Conservation (phyloP, 2,797 vertebrate genomes). For the Nannoperca australis region DNA sequence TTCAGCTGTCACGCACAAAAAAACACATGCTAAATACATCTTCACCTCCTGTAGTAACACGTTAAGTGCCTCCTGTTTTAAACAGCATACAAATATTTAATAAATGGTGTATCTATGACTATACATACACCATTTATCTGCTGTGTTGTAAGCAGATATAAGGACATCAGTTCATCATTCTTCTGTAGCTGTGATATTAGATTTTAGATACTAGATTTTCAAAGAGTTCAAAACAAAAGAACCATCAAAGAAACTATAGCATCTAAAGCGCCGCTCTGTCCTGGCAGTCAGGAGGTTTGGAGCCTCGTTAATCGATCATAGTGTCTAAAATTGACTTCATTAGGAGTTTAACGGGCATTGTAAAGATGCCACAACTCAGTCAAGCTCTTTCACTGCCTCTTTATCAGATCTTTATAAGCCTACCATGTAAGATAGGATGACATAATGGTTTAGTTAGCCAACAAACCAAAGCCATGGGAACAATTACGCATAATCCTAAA, state of each 20-base stretch:
- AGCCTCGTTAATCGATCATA: conserved; percentile 41
- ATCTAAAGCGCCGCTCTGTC: conserved; percentile 1
- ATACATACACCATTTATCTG: no score
- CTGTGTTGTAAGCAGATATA: no score
- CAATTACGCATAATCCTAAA: conserved; percentile 40
- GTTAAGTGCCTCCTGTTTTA: background rate
- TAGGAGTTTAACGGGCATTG: conserved; percentile 32
- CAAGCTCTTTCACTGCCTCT: conserved; percentile 32
- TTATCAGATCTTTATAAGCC: conserved; percentile 39
- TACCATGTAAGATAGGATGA: conserved; percentile 32
- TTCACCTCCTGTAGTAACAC: background rate
- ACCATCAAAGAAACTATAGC: background rate
- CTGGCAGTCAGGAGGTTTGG: conserved; percentile 10
- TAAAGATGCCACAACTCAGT: conserved; percentile 40
- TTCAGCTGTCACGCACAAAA: background rate
- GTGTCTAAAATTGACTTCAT: conserved; percentile 48
- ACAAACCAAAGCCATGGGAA: conserved; percentile 35
- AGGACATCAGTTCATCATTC: background rate
- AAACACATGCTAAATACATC: background rate
- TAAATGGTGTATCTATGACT: background rate
- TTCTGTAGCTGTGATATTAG: background rate
- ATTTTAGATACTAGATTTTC: background rate
- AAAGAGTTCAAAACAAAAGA: background rate
- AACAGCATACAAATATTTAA: background rate
- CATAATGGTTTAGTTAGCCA: conserved; percentile 29